Percentiles rank a stretch among this genome's conserved stretches.
Evolutionary conservation across 2,113 vertebrate species (phyloP).

Genomic region (Daboia siamensis): DNA sequence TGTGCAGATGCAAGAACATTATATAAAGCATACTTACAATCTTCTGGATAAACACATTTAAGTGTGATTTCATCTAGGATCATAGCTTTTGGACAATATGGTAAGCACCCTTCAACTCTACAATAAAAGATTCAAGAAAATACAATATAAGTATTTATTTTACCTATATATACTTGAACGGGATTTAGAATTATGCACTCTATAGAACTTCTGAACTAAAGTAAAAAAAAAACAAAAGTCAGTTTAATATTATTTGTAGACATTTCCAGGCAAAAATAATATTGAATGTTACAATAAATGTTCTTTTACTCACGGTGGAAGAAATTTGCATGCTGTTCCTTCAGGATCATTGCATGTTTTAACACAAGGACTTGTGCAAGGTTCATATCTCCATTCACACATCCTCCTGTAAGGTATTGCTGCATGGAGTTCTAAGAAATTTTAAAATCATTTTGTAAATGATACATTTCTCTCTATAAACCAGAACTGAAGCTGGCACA

Average conservation of each 20-base stretch:
- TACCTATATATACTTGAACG: conserved; percentile 16
- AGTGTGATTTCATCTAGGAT: conserved; percentile 92
- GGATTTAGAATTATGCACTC: neutral
- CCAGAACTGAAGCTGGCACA: neutral
- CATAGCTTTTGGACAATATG: conserved; percentile 91
- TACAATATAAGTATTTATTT: conserved; percentile 25
- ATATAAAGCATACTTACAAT: conserved; percentile 82
- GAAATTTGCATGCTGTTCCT: conserved; percentile 85
- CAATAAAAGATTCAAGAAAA: conserved; percentile 28
- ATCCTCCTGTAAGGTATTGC: conserved; percentile 91
- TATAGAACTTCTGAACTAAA: neutral
- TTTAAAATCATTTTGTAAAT: conserved; percentile 6
- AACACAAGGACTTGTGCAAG: conserved; percentile 88
- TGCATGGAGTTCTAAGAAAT: conserved; percentile 80
- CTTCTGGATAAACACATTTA: conserved; percentile 92
- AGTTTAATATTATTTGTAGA: neutral
- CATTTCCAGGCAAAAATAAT: neutral
- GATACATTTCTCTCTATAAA: neutral
- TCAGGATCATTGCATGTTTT: conserved; percentile 88
- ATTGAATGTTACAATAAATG: neutral
- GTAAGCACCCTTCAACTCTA: conserved; percentile 96
- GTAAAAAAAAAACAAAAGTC: neutral
- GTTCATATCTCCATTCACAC: conserved; percentile 94
- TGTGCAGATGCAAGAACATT: conserved; percentile 14
- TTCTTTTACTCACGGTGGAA: conserved; percentile 85